Percentiles rank a stretch among this genome's conserved stretches.
phyloP scores from a whole-genome alignment of 2,113 vertebrate genomes.

The Lagopus muta region DNA sequence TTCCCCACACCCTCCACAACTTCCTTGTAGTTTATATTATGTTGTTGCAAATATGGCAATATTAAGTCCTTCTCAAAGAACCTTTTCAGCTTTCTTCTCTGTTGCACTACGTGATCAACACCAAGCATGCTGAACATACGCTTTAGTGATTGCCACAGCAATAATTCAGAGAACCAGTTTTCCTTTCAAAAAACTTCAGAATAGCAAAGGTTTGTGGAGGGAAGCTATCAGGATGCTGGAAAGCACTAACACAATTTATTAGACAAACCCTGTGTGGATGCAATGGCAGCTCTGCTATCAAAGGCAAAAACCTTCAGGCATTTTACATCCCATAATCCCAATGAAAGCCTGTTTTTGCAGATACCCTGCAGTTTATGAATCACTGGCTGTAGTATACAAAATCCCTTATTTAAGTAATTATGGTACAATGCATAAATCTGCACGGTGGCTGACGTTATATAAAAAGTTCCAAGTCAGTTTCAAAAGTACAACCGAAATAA shows the following conservation, averaged over 20 bases:
- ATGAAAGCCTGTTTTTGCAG: constrained; percentile 73
- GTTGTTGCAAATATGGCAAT: background rate
- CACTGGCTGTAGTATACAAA: constrained; percentile 73
- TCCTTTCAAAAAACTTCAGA: constrained; percentile 42
- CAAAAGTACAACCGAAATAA: constrained; percentile 13
- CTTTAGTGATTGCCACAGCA: background rate
- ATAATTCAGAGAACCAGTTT: constrained; percentile 32
- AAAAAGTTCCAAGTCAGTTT: constrained; percentile 62
- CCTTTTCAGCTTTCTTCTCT: background rate
- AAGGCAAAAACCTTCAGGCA: constrained; percentile 71
- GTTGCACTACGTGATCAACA: background rate
- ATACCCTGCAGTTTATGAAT: constrained; percentile 75
- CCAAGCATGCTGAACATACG: background rate
- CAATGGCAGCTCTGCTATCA: constrained; percentile 70
- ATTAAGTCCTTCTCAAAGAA: background rate
- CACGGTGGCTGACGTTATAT: constrained; percentile 61
- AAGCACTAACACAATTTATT: constrained; percentile 67
- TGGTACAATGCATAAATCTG: constrained; percentile 72
- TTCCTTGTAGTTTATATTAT: background rate
- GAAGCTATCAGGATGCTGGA: constrained; percentile 55
- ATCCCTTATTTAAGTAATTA: constrained; percentile 77
- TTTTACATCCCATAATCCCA: constrained; percentile 76
- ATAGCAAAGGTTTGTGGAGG: constrained; percentile 35
- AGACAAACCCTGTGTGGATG: constrained; percentile 66
- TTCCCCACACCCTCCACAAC: background rate